A percentile compares a stretch with the other conserved stretches of the same genome.
Conservation (phyloP, 2,888 invertebrate species). For the Polyommatus icarus region DNA sequence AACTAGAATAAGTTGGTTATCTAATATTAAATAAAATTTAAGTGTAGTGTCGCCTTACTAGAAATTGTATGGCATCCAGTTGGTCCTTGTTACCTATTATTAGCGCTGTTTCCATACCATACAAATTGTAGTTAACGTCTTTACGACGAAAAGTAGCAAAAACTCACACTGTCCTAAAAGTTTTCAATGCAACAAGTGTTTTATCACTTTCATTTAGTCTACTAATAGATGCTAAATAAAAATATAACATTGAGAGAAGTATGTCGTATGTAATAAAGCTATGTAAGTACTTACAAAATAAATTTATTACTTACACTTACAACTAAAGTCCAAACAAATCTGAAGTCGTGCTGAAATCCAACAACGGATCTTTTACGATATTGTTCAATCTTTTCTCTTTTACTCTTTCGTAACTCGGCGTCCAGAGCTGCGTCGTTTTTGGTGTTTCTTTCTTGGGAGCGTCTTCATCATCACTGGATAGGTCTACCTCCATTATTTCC, state of each 20-base stretch:
- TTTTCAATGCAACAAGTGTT: no score
- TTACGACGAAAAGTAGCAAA: no score
- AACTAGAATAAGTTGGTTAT: no score
- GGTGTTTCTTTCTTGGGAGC: slow-evolving; percentile 48
- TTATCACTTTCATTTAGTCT: no score
- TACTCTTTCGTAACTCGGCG: slow-evolving; percentile 66
- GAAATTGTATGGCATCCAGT: not conserved
- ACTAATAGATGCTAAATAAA: no score
- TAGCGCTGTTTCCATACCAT: no score
- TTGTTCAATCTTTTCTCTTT: slow-evolving; percentile 70
- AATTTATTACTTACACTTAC: slow-evolving; percentile 37
- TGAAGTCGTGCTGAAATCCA: slow-evolving; percentile 57
- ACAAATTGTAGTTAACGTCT: no score
- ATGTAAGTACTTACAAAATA: slow-evolving; percentile 32
- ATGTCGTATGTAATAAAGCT: no score
- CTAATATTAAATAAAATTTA: no score
- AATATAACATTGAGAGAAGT: not conserved
- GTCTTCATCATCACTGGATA: slow-evolving; percentile 61
- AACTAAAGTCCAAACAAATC: slow-evolving; percentile 55
- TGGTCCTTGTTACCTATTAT: not conserved
- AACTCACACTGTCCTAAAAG: no score
- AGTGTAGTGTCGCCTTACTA: no score
- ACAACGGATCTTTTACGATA: slow-evolving; percentile 59
- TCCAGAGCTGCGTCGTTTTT: slow-evolving; percentile 61
- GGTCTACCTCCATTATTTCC: slow-evolving; percentile 51